phyloP scores from a whole-genome alignment of 2,113 vertebrate genomes.

The Taurulus bubalis region DNA sequence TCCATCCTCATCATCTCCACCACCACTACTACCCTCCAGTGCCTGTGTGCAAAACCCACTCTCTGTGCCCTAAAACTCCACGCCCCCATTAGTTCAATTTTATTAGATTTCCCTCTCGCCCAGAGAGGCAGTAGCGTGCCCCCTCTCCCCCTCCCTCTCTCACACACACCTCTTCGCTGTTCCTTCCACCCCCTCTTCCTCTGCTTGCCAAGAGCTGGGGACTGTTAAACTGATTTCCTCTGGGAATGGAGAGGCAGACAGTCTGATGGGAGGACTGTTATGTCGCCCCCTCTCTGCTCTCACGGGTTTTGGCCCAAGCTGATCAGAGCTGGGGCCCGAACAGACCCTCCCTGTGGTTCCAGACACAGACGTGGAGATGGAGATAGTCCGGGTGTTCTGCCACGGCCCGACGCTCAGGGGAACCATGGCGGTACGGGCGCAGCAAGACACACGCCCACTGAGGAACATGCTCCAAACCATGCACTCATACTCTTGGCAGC shows the following conservation, averaged over 20 bases:
- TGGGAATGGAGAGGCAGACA: conserved; percentile 77
- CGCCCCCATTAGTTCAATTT: conserved; percentile 81
- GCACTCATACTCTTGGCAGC: conserved; percentile 80
- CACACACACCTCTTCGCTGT: conserved; percentile 54
- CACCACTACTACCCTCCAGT: conserved; percentile 66
- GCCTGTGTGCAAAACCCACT: conserved; percentile 75
- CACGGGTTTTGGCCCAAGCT: conserved; percentile 56
- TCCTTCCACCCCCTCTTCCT: conserved; percentile 63
- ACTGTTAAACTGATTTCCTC: conserved; percentile 85
- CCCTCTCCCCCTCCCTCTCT: not conserved
- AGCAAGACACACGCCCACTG: conserved; percentile 69
- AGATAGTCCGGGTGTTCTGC: conserved; percentile 62
- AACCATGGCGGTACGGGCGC: conserved; percentile 61
- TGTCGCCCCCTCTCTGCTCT: conserved; percentile 64
- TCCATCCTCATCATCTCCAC: conserved; percentile 81
- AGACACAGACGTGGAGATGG: conserved; percentile 55
- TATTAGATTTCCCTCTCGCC: conserved; percentile 84
- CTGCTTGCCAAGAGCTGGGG: conserved; percentile 76
- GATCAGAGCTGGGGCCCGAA: conserved; percentile 43
- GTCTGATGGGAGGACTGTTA: conserved; percentile 76
- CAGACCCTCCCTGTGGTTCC: conserved; percentile 60
- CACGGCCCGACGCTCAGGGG: conserved; percentile 54
- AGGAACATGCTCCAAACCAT: conserved; percentile 76
- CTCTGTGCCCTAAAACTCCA: conserved; percentile 75
- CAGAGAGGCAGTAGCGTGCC: conserved; percentile 78